Base-by-base conservation (phyloP, 2,888 invertebrate genomes). In the Tillus elongatus region DNA sequence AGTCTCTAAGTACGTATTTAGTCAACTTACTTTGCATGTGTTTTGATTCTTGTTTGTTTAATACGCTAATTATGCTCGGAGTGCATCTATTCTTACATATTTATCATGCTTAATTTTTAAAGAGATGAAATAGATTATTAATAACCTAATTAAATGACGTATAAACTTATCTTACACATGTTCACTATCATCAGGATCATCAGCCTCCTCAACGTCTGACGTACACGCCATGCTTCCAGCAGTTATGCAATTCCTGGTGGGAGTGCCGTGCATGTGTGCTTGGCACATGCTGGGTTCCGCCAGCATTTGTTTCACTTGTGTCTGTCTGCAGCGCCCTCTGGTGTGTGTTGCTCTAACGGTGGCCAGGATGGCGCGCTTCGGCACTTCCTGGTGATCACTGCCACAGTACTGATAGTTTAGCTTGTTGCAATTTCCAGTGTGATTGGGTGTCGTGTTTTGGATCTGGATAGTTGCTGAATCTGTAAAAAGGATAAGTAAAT, bases 171-270 rank as follows among this genome's bases (percentile, higher is more conserved):
- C 51, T 48, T 50, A 63, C 63, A 57, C 53, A 29, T 58, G 60
- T 33, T 76, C 76, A 45, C 69, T 69, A 50, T 78, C 77, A 41
- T 77, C 77, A 1, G 70, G 71, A 47, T 77, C 77, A 14, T 75
- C 74, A 1, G 72, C 55, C 29, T 77, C 77, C 15, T 76, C 75
- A 38, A 71, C 66, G 46, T 71, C 63, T 2, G 69, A 56, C 12
- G 68, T 58, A 26, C 45, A 49, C 41, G 53, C 59, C 42, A 56
- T 58, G 36, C 54, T 58, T 28, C 48, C 53, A 31, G 69, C 69
- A 13, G 72, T 69, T 8, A 71, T 56, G 64, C 43, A 69, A 67
- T 50, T 72, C 64, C 44, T 65, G 16, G 58, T 44, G 4, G 60
- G 57, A n/a, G 57, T 53, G 1, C 52, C 49, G 36, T 58, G 57